Base-by-base conservation (phyloP, 2,113 vertebrate species). In the Ammospiza caudacuta region DNA sequence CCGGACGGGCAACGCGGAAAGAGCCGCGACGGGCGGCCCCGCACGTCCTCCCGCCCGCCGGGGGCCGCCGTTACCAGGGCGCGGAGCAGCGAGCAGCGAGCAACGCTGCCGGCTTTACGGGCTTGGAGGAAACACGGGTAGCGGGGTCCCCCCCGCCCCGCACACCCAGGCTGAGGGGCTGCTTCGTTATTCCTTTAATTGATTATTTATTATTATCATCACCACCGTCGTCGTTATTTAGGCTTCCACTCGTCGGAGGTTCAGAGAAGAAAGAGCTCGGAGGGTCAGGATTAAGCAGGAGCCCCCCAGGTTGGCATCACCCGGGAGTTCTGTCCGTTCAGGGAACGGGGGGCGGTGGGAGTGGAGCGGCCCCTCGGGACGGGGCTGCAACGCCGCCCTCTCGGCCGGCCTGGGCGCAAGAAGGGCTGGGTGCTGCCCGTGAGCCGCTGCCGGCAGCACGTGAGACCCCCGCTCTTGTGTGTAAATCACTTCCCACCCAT, bases 1-100 rank as follows among this genome's bases (percentile, higher is more conserved):
- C 89, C 14, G 78, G 54, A 67, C 78, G 79, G 75, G 80, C 84
- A 10, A 59, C 31, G 25, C 79, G 90, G 94, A 87, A 83, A 94
- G 87, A 85, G 94, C 67, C 46, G 68, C 58, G 37, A 91, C 67
- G 44, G 81, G 93, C 84, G 61, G 13, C 4, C 31, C 23, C 55
- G 97, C 97, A 97, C 97, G 97, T 96, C 77, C 58, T 73, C 58
- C 75, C 33, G 52, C 93, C 58, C 79, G 70, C 83, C 85, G 35
- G 83, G 22, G 88, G 84, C 88, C 72, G 82, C 58, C 37, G 86
- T 77, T 58, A 59, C 79, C 74, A 14, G n/a, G 87, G 87, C 63
- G 55, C 87, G 69, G 63, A 19, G 67, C 51, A 6, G 69, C n/a
- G 27, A 13, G 73, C 80, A 2, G 81, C 29, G 54, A 61, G 47